Conservation (phyloP, 1,140 invertebrate genomes). For the Bombus cullumanus region DNA sequence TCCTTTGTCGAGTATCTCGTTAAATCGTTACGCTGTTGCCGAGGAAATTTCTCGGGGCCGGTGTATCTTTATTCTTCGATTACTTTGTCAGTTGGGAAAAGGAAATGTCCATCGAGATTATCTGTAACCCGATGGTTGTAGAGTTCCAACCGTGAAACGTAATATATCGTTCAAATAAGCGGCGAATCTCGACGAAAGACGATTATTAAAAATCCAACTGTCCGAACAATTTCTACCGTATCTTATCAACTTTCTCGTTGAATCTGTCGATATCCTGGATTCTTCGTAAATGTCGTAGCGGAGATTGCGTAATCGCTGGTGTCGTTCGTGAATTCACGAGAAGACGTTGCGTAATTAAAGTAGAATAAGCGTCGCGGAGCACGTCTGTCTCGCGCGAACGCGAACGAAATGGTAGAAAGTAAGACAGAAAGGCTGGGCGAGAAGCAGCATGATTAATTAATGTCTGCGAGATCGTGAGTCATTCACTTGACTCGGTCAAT, state of each 20-base stretch:
- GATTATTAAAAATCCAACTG: too few species aligned
- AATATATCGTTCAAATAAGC: too few species aligned
- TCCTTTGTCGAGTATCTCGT: neutral
- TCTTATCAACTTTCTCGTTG: too few species aligned
- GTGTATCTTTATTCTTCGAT: neutral
- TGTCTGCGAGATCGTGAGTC: conserved; percentile 24
- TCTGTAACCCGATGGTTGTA: too few species aligned
- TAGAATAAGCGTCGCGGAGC: neutral
- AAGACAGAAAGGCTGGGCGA: conserved; percentile 5
- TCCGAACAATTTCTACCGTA: too few species aligned
- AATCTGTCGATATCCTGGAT: too few species aligned
- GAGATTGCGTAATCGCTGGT: neutral
- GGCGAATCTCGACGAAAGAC: too few species aligned
- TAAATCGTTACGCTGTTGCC: neutral
- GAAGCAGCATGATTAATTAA: conserved; percentile 41
- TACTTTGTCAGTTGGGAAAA: neutral
- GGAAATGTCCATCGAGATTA: neutral
- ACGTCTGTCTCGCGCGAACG: neutral
- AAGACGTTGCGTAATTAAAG: neutral
- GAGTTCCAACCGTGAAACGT: too few species aligned
- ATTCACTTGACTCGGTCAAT: conserved; percentile 47
- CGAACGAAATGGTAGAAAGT: conserved; percentile 8
- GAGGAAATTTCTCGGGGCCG: neutral
- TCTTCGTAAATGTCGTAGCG: too few species aligned
- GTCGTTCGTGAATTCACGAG: neutral